phyloP scores from a whole-genome alignment of 2,888 invertebrate species.

The Malthinus seriepunctatus region DNA sequence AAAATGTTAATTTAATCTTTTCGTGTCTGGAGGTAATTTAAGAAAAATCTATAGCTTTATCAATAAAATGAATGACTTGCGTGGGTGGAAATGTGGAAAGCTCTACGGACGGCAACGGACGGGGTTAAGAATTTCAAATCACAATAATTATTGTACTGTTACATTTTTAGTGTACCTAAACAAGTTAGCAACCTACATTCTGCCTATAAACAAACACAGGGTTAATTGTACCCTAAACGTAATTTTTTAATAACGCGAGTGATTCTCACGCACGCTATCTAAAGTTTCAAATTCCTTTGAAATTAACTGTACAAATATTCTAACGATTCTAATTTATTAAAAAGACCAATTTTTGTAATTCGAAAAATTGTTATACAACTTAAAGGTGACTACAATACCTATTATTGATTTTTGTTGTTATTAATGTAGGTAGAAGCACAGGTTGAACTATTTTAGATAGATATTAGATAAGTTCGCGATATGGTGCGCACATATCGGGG shows the following conservation, averaged over 20 bases:
- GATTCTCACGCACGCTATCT: no score
- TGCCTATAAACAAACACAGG: no score
- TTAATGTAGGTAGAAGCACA: slow-evolving; percentile 17
- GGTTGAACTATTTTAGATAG: slow-evolving; percentile 16
- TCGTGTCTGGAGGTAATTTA: slow-evolving; percentile 22
- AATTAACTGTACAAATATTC: no score
- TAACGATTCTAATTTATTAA: no score
- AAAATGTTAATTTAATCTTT: neutral
- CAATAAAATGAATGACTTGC: neutral
- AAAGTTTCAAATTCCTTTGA: no score
- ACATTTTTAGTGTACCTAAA: no score
- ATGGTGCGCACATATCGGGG: slow-evolving; percentile 32
- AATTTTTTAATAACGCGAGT: no score
- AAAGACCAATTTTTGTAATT: no score
- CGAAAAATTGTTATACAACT: neutral
- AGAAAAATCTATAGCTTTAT: slow-evolving; percentile 1
- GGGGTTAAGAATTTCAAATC: no score
- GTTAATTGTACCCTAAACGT: no score
- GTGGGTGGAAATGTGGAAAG: neutral
- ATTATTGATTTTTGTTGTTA: slow-evolving; percentile 6
- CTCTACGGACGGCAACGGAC: neutral
- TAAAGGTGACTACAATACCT: neutral
- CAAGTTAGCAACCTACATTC: no score
- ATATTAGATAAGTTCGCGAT: slow-evolving; percentile 21
- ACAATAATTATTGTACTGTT: no score